Percentiles rank a stretch among this genome's conserved stretches.
Evolutionary conservation across 2,113 vertebrate genomes (phyloP).

Genomic region (Lampris incognitus): DNA sequence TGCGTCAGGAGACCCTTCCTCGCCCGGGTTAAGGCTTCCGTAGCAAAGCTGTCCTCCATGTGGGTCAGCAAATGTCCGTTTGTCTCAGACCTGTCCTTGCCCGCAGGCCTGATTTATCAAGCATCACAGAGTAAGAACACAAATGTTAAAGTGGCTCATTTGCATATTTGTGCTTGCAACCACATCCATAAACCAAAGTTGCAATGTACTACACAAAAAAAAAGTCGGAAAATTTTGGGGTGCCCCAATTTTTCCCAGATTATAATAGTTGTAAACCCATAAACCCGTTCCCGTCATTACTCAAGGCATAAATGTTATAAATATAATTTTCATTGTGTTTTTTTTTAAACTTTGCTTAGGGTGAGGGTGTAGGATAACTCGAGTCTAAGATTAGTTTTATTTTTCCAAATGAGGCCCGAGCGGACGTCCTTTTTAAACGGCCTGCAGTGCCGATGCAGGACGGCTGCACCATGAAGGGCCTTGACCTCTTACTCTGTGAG

Average conservation of each 20-base stretch:
- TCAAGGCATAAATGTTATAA: not conserved
- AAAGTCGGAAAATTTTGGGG: not conserved
- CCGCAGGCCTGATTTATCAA: not conserved
- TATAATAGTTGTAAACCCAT: too few relatives aligned
- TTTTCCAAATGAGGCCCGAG: slow-evolving; percentile 41
- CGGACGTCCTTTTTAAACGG: slow-evolving; percentile 11
- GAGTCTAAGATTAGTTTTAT: slow-evolving; percentile 4
- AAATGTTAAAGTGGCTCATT: slow-evolving; percentile 3
- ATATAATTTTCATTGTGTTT: not conserved
- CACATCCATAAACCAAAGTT: slow-evolving; percentile 37
- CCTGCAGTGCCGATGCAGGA: slow-evolving; percentile 30
- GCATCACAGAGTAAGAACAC: not conserved
- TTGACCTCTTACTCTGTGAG: slow-evolving; percentile 4
- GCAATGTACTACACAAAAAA: not conserved
- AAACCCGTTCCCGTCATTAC: too few relatives aligned
- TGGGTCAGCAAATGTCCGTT: too few relatives aligned
- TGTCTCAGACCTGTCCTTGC: too few relatives aligned
- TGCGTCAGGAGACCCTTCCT: too few relatives aligned
- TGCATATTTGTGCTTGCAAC: slow-evolving; percentile 32
- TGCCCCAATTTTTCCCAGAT: too few relatives aligned
- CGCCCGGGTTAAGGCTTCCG: too few relatives aligned
- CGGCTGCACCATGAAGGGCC: slow-evolving; percentile 11
- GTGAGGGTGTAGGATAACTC: slow-evolving; percentile 5
- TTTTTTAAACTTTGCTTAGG: slow-evolving; percentile 23
- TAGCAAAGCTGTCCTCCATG: too few relatives aligned